Evolutionary conservation across 2,113 vertebrate genomes (phyloP).

Genomic region (Chinchilla lanigera): DNA sequence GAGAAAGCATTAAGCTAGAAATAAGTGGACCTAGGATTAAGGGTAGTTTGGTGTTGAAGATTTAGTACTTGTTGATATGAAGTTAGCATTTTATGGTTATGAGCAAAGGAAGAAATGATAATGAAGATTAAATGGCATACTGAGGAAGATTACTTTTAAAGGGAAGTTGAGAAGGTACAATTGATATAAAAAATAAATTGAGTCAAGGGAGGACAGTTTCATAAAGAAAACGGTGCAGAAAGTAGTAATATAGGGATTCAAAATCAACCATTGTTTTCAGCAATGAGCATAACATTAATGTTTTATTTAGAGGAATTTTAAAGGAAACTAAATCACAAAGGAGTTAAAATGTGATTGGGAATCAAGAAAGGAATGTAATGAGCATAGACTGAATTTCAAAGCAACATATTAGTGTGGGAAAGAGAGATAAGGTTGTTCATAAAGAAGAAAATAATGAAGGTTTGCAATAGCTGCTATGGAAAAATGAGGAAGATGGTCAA

Average conservation of each 20-base stretch:
- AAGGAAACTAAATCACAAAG: neutral
- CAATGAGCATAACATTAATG: neutral
- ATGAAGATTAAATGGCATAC: neutral
- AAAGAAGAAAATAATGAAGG: neutral
- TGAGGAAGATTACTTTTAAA: neutral
- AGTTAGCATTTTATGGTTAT: neutral
- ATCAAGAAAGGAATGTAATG: neutral
- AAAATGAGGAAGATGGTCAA: neutral
- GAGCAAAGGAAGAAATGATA: neutral
- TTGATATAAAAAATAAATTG: neutral
- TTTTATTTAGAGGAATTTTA: neutral
- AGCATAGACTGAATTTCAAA: neutral
- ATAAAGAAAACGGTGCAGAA: neutral
- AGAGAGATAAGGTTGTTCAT: neutral
- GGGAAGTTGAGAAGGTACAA: neutral
- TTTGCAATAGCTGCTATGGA: neutral
- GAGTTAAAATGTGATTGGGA: neutral
- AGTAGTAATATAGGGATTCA: neutral
- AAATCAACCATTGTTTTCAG: slow-evolving; percentile 7
- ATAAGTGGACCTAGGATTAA: neutral
- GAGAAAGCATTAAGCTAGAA: neutral
- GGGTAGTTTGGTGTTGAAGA: neutral
- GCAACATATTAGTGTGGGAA: neutral
- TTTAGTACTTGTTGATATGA: neutral
- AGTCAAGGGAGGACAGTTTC: neutral